These are phyloP conservation scores for Lycaon pictus DNA, from an alignment of 2,113 vertebrate species.

Conservation along the genomic window DNA sequence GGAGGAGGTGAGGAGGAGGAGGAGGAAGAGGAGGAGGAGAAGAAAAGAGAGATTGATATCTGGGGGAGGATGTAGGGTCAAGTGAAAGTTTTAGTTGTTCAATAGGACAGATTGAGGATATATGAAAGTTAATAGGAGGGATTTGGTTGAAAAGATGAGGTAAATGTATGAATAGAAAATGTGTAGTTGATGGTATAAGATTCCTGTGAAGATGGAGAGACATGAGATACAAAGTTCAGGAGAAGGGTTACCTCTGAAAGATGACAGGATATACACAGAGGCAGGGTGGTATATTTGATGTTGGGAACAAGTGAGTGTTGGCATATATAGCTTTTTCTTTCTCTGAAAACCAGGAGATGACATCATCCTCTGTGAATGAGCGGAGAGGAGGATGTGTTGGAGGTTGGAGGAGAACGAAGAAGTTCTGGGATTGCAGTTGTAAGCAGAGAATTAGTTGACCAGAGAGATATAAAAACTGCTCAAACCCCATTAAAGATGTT, in stretches of 20 bases:
- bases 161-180: neutral
- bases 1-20: too few species aligned
- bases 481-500: neutral
- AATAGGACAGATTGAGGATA: conserved; percentile 5
- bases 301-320: neutral
- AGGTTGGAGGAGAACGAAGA: neutral
- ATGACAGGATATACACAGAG: neutral
- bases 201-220: neutral
- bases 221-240: neutral
- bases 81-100: conserved; percentile 21
- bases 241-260: neutral
- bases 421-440: conserved; percentile 8
- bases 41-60: neutral
- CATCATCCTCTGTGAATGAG: neutral
- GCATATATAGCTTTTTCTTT: neutral
- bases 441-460: neutral
- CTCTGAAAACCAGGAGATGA: conserved; percentile 26
- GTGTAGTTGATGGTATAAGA: neutral
- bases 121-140: neutral
- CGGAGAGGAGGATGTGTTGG: neutral
- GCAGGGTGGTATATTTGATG: neutral
- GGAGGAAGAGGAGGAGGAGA: too few species aligned
- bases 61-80: neutral
- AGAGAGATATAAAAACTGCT: neutral
- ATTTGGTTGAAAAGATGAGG: neutral